A percentile compares a stretch with the other conserved stretches of the same genome.
phyloP scores from a whole-genome alignment of 2,797 vertebrate genomes.

The Mustela erminea region DNA sequence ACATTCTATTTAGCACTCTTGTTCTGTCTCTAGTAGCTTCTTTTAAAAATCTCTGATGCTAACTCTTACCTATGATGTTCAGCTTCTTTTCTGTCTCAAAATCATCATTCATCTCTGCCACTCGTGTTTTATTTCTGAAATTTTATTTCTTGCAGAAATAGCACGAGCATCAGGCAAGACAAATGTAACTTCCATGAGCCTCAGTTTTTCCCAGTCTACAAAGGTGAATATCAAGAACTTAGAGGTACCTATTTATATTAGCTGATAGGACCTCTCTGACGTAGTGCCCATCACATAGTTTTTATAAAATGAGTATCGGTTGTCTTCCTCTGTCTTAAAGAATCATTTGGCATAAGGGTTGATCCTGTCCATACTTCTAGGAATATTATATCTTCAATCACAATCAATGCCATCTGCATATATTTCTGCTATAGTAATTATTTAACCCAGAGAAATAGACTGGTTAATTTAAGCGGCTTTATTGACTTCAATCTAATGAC shows the following conservation, averaged over 20 bases:
- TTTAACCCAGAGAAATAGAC: not conserved
- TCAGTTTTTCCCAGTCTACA: not conserved
- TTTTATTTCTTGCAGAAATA: not conserved
- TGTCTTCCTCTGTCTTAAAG: not conserved
- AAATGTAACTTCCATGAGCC: not conserved
- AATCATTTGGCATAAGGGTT: not conserved
- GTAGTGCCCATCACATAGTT: not conserved
- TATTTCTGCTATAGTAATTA: not conserved
- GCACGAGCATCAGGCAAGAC: not conserved
- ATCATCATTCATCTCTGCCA: slow-evolving; percentile 41
- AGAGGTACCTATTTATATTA: not conserved
- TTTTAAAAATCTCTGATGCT: not conserved
- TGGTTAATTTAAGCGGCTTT: not conserved
- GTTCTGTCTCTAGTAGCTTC: not conserved
- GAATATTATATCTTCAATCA: not conserved
- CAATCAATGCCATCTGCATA: not conserved
- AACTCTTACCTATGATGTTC: not conserved
- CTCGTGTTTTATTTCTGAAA: slow-evolving; percentile 16
- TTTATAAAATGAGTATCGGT: not conserved
- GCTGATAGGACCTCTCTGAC: not conserved
- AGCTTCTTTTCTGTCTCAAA: not conserved
- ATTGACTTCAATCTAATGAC: not conserved
- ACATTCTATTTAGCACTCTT: not conserved
- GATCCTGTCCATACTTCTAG: not conserved
- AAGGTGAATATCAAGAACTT: not conserved